Evolutionary conservation across 2,888 invertebrate genomes (phyloP).

Genomic region (Epistrophe eligans): DNA sequence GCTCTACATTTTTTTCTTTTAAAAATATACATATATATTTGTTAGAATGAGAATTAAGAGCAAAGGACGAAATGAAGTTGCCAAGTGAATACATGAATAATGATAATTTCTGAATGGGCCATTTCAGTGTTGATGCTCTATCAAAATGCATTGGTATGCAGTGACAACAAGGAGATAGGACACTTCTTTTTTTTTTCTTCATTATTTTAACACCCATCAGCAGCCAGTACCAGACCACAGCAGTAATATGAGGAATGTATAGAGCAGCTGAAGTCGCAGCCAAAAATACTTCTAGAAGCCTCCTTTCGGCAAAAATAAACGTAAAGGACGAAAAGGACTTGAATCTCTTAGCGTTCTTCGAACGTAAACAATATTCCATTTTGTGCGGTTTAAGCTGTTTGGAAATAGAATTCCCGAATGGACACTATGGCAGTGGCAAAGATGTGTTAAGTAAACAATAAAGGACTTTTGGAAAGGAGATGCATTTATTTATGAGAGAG

Average conservation of each 20-base stretch:
- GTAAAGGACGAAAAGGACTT: not conserved
- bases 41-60: conserved; percentile 33
- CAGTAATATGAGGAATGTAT: not conserved
- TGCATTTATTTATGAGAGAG: conserved; percentile 68
- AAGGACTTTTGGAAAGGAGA: conserved; percentile 45
- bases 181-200: not conserved
- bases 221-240: not conserved
- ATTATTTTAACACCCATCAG: conserved; percentile 8
- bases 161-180: conserved; percentile 4
- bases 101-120: conserved; percentile 49
- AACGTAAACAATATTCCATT: conserved; percentile 69
- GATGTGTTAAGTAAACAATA: conserved; percentile 57
- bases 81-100: conserved; percentile 43
- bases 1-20: not conserved
- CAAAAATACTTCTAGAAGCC: conserved; percentile 11
- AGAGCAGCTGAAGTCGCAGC: conserved; percentile 6
- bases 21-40: not conserved
- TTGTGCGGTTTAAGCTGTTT: conserved; percentile 65
- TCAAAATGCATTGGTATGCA: conserved; percentile 56
- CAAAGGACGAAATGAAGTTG: conserved; percentile 24
- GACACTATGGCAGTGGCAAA: conserved; percentile 55
- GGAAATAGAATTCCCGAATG: conserved; percentile 47
- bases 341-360: conserved; percentile 45
- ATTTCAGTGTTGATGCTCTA: conserved; percentile 45
- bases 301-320: not conserved